Conservation (phyloP, 2,113 vertebrate genomes). For the Budorcas taxicolor region DNA sequence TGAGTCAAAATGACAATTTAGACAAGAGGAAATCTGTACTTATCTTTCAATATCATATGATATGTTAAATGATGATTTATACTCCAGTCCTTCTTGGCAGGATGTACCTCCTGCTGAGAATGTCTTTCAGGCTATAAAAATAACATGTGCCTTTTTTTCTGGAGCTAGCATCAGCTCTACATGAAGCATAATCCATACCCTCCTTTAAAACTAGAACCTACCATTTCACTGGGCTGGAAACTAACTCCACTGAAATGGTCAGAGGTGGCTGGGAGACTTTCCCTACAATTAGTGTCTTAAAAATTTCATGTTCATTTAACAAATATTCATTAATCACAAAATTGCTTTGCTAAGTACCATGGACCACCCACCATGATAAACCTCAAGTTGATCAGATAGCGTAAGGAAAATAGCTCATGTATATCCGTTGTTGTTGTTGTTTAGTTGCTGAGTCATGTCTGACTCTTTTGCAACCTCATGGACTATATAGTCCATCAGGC, state of each 20-base stretch:
- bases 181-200: not conserved
- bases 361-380: not conserved
- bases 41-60: not conserved
- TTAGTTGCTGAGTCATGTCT: not conserved
- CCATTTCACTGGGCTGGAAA: not conserved
- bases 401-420: not conserved
- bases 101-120: not conserved
- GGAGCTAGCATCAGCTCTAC: not conserved
- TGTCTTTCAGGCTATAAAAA: not conserved
- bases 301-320: not conserved
- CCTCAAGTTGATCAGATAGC: not conserved
- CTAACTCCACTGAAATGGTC: not conserved
- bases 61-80: not conserved
- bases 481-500: not conserved
- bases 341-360: not conserved
- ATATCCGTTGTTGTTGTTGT: not conserved
- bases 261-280: not conserved
- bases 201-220: not conserved
- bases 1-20: slow-evolving; percentile 25
- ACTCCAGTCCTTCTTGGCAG: not conserved
- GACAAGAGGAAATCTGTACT: not conserved
- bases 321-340: not conserved
- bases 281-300: not conserved
- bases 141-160: not conserved
- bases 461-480: not conserved